Evolutionary conservation across 2,797 vertebrate species (phyloP), one percentile per base, ranked within the genome.

Genomic region (Stomatorhinus walkeri): DNA sequence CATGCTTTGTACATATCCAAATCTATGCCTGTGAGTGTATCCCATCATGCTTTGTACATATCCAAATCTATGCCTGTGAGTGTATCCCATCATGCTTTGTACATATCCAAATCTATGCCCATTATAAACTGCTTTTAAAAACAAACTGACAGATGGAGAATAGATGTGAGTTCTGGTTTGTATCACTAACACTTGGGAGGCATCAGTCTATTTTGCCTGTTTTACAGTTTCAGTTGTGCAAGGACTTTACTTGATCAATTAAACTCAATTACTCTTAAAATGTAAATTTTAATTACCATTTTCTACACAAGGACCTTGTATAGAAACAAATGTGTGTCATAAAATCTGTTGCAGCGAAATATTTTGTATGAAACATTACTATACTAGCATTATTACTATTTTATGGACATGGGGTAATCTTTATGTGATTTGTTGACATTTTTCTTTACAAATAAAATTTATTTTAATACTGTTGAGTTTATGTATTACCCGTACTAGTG

Each of bases 391-490:
- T 32, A 68, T 68, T 72, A 36, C 28, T 72, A 32, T 72, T 72
- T 72, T 36, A 72, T 32, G 36, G 12, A 32, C 64, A 72, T 72
- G 28, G 24, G 64, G 64, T 72, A 72, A 72, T 68, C 24, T 10
- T 36, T 72, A 72, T 36, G 28, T 72, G 64, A 72, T 72, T 72
- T 72, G 28, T 72, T 72, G 64, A 72, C 28, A 68, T 72, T 72
- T 72, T 72, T 72, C 64, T 72, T 72, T 72, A 72, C 64, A 72
- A 72, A 72, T 72, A 72, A 72, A 72, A 72, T 72, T 61, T 32
- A 72, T 72, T 72, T 72, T 72, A 72, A 72, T 72, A 72, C 10
- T 32, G 61, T 68, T 68, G 61, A 68, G 22, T 24, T 64, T 24
- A 68, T 12, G 24, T 68, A 68, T 28, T 32, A 28, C 61, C 61